phyloP scores from a whole-genome alignment of 2,113 vertebrate genomes.

The Mastomys coucha region DNA sequence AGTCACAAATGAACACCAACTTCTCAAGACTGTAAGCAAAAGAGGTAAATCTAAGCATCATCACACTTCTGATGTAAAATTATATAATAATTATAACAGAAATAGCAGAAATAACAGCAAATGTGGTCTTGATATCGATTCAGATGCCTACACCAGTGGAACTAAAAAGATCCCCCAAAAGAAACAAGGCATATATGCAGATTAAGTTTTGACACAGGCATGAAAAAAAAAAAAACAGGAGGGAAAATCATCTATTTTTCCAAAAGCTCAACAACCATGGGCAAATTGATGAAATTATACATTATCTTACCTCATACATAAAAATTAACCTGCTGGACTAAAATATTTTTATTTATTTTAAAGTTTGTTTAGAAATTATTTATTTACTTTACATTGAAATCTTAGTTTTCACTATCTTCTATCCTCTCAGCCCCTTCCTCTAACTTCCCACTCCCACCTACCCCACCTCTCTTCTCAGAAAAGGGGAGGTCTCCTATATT shows the following conservation, averaged over 20 bases:
- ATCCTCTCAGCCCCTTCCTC: no score
- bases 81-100: neutral
- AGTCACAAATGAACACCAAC: neutral
- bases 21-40: neutral
- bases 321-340: neutral
- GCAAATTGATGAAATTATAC: neutral
- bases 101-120: neutral
- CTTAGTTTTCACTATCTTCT: no score
- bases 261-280: neutral
- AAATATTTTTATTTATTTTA: no score
- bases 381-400: no score
- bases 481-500: no score
- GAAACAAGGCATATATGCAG: neutral
- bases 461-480: no score
- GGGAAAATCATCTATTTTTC: neutral
- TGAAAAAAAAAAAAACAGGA: neutral
- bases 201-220: neutral
- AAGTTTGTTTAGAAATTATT: no score
- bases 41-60: neutral
- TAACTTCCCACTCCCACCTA: no score
- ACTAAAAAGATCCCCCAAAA: neutral
- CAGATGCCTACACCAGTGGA: neutral
- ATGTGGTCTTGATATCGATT: neutral
- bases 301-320: neutral
- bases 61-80: neutral